Base-by-base conservation (phyloP, 2,888 invertebrate genomes). In the Megamerina dolium region DNA sequence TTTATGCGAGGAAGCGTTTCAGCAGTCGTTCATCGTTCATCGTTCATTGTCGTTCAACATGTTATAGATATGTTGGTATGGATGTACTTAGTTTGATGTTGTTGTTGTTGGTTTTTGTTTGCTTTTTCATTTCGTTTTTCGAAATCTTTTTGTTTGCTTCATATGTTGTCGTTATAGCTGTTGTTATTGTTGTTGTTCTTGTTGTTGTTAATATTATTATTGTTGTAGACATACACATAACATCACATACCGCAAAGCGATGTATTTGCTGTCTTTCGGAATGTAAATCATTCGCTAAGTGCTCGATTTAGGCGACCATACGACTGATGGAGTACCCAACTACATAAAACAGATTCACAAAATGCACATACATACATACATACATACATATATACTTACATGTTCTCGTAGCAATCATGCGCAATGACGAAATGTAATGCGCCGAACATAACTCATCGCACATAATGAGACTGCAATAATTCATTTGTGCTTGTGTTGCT, bases 391-490 rank as follows among this genome's bases (percentile, higher is more conserved):
- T 37, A 13, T 34, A 13, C 16, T 13, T 18, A 29, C 18, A 21
- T 17, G 20, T 16, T 27, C 23, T 8, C n/a, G 10, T 23, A 13
- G 35, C 13, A 29, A 43, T n/a, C 41, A 45, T 44, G 49, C 48
- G 48, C 51, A 48, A 51, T 51, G 54, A 51, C 51, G 61, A 66
- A 66, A 63, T 58, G 62, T 66, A 64, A 63, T 64, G 63, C 64
- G 58, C 58, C 54, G 61, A 55, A 64, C 65, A 65, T 65, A 65
- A 65, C 64, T 65, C 66, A 65, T 66, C 61, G 63, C 66, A 65
- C 65, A 64, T 65, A 65, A 65, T 65, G 65, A 64, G 66, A 62
- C 66, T 63, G 61, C 61, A 64, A 65, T 65, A 65, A 66, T 65
- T 65, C 65, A 65, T 64, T 60, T 60, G 41, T 45, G 38, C 10